A percentile compares a stretch with the other conserved stretches of the same genome.
Conservation (phyloP, 2,888 invertebrate genomes). For the Chrysolina haemoptera region DNA sequence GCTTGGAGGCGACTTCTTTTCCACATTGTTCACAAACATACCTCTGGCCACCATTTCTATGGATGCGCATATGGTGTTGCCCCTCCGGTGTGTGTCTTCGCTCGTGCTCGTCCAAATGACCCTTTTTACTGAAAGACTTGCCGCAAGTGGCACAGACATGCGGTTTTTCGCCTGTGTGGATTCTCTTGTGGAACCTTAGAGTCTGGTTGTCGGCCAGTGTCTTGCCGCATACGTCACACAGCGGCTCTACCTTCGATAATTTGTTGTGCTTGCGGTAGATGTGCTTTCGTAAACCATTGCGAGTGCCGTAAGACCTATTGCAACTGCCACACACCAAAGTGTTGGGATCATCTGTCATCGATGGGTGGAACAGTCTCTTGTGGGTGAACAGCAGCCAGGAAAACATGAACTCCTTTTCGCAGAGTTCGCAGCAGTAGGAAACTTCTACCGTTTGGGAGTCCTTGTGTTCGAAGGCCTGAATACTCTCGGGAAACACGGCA, state of each 20-base stretch:
- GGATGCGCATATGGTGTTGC: slow-evolving; percentile 61
- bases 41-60: slow-evolving; percentile 58
- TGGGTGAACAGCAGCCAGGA: slow-evolving; percentile 67
- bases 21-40: slow-evolving; percentile 63
- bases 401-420: slow-evolving; percentile 66
- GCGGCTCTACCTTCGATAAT: slow-evolving; percentile 48
- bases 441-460: slow-evolving; percentile 63
- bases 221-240: slow-evolving; percentile 67
- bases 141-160: slow-evolving; percentile 63
- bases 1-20: slow-evolving; percentile 60
- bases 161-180: slow-evolving; percentile 59
- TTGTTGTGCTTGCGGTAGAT: slow-evolving; percentile 54
- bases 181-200: slow-evolving; percentile 60
- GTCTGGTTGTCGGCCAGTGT: slow-evolving; percentile 61
- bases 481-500: slow-evolving; percentile 52
- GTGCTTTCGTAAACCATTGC: slow-evolving; percentile 55
- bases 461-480: slow-evolving; percentile 60
- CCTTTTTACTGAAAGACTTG: slow-evolving; percentile 71
- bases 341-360: slow-evolving; percentile 33
- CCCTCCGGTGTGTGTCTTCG: slow-evolving; percentile 63
- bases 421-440: slow-evolving; percentile 68
- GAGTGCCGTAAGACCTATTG: slow-evolving; percentile 53
- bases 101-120: slow-evolving; percentile 60
- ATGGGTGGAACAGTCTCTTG: slow-evolving; percentile 61
- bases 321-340: slow-evolving; percentile 47